Conservation (phyloP, 2,113 vertebrate species). For the Neofelis nebulosa region DNA sequence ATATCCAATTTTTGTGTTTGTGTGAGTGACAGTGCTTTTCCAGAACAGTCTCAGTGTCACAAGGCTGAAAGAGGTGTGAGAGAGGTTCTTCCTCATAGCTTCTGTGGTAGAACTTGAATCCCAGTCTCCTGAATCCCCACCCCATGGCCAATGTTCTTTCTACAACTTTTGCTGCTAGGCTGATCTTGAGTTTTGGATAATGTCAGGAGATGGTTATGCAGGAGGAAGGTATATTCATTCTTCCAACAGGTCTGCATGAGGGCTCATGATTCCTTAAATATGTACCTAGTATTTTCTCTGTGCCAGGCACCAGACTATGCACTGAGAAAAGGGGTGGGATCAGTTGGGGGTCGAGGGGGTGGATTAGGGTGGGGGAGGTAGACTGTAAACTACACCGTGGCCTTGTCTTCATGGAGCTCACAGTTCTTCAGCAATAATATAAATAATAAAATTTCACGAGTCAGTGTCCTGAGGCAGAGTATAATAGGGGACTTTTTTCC, state of each 20-base stretch:
- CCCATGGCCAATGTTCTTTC: neutral
- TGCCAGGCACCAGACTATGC: fast-evolving
- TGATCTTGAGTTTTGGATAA: neutral
- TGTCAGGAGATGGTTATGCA: neutral
- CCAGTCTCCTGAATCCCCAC: fast-evolving
- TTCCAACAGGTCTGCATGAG: neutral
- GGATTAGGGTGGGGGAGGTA: too few relatives aligned
- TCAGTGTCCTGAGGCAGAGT: neutral
- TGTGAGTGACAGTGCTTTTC: neutral
- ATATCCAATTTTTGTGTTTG: neutral
- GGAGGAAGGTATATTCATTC: neutral
- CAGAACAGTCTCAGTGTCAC: neutral
- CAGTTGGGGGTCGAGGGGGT: fast-evolving
- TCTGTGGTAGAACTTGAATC: neutral
- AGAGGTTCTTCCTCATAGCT: too few relatives aligned
- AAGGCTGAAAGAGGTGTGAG: neutral
- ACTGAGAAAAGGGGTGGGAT: neutral
- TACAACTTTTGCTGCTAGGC: neutral
- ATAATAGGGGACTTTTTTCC: fast-evolving
- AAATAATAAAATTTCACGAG: fast-evolving
- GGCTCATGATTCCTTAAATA: fast-evolving
- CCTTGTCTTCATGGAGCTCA: neutral
- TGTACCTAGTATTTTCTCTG: neutral
- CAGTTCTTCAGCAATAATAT: neutral
- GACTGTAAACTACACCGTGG: fast-evolving